Conservation (phyloP, 1,140 invertebrate genomes). For the Pachypeltis micranthus region DNA sequence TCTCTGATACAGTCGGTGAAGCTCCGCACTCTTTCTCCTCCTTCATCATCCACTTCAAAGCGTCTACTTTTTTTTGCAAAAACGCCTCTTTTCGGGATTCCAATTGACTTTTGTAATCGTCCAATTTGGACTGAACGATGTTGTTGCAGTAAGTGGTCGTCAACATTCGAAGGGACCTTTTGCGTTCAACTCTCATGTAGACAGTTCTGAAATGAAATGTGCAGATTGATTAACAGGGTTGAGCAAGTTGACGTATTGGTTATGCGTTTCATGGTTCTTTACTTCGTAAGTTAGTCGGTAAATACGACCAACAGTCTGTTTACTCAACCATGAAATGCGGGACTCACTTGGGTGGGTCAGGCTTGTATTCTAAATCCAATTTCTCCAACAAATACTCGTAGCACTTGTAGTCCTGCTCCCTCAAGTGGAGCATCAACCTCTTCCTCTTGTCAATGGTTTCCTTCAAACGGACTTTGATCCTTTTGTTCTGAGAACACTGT, state of each 20-base stretch:
- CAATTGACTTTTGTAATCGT: conserved; percentile 47
- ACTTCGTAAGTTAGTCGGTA: no score
- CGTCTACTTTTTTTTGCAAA: conserved; percentile 42
- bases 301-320: no score
- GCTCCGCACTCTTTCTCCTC: conserved; percentile 55
- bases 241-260: no score
- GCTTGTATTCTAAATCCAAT: conserved; percentile 63
- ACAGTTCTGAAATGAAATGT: conserved; percentile 14
- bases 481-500: conserved; percentile 39
- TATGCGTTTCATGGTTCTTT: no score
- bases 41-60: conserved; percentile 51
- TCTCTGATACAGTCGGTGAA: conserved; percentile 46
- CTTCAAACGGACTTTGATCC: conserved; percentile 44
- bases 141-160: conserved; percentile 53
- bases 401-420: conserved; percentile 62
- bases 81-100: conserved; percentile 55
- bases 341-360: conserved; percentile 35
- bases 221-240: not conserved
- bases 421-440: conserved; percentile 52
- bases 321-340: no score
- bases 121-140: conserved; percentile 48
- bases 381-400: conserved; percentile 79
- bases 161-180: conserved; percentile 50
- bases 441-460: conserved; percentile 64
- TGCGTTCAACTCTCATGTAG: conserved; percentile 35